Evolutionary conservation across 2,113 vertebrate species (phyloP), one percentile per base, ranked within the genome.

Genomic region (Spea multiplicata): DNA sequence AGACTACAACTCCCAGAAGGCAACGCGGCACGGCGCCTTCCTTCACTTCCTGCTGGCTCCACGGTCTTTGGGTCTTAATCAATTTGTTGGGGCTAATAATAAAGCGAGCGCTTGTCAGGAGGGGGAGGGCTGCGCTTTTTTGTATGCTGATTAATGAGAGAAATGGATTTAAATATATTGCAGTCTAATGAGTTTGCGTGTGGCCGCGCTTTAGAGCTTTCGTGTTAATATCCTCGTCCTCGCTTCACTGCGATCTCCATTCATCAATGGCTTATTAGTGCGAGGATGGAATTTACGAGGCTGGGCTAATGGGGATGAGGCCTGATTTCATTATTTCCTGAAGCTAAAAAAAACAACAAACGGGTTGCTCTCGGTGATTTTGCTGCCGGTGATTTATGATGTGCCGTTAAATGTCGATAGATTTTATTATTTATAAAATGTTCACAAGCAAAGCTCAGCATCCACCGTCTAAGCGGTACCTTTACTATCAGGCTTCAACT

Each of bases 1-100:
- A 0, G 8, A 94, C 93, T 92, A 91, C 91, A 89, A 84, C 75
- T 86, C 90, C 92, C 93, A 91, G 74, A 90, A 91, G 85, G 84
- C 89, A 66, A 59, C 87, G 87, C 83, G 83, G 69, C 16, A 16
- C 67, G 4, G 12, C 0, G 5, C 16, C 64, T 62, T 49, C 48
- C 82, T 86, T 81, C 78, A 78, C 84, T 92, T 93, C 90, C 89
- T 86, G 88, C 86, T 74, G 79, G 66, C 44, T 73, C 55, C 47
- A 50, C 6, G 16, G 46, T 13, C 55, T 44, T 44, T 74, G 8
- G 47, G 78, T 87, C 84, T 83, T 73, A 86, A 85, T 86, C 84
- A 66, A 66, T 88, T 82, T 87, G 83, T 85, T 72, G 83, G 83
- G 61, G 79, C 82, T 86, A 84, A 68, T 87, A 84, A 68, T 87